Percentiles rank a stretch among this genome's conserved stretches.
phyloP scores from a whole-genome alignment of 1,140 invertebrate genomes.

The Hycleus cichorii region DNA sequence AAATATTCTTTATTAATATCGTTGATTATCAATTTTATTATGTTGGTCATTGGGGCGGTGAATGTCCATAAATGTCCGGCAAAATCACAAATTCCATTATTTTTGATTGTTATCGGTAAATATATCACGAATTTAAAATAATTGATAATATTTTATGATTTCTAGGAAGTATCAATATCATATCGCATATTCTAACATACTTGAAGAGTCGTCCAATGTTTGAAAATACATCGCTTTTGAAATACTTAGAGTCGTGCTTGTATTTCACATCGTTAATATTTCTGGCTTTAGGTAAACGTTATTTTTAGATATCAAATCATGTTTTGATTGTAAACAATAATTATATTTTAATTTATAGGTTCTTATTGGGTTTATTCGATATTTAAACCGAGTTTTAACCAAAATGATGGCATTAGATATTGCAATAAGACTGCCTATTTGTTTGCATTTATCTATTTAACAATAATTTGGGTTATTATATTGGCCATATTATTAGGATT shows the following conservation, averaged over 20 bases:
- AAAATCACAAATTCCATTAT: constrained; percentile 32
- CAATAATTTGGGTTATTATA: constrained; percentile 16
- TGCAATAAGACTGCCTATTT: constrained; percentile 16
- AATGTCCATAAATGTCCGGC: constrained; percentile 31
- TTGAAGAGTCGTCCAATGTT: too few species aligned
- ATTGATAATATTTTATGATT: constrained; percentile 9
- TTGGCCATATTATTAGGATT: constrained; percentile 3
- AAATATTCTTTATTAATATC: constrained; percentile 24
- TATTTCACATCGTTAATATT: constrained; percentile 27
- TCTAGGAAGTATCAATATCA: constrained; percentile 23
- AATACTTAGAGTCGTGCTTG: constrained; percentile 22
- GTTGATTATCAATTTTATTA: constrained; percentile 21
- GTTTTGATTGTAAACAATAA: too few species aligned
- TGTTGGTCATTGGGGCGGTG: constrained; percentile 31
- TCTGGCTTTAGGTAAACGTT: constrained; percentile 25
- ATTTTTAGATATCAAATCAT: too few species aligned
- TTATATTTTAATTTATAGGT: neutral
- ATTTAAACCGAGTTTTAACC: constrained; percentile 6
- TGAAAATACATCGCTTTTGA: neutral
- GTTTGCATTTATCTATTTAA: constrained; percentile 29
- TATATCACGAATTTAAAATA: neutral
- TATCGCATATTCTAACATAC: constrained; percentile 19
- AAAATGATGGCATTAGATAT: neutral
- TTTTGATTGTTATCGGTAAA: constrained; percentile 34
- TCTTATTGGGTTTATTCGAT: constrained; percentile 7